Evolutionary conservation across 2,113 vertebrate species (phyloP), one percentile per base, ranked within the genome.

Genomic region (Passer domesticus): DNA sequence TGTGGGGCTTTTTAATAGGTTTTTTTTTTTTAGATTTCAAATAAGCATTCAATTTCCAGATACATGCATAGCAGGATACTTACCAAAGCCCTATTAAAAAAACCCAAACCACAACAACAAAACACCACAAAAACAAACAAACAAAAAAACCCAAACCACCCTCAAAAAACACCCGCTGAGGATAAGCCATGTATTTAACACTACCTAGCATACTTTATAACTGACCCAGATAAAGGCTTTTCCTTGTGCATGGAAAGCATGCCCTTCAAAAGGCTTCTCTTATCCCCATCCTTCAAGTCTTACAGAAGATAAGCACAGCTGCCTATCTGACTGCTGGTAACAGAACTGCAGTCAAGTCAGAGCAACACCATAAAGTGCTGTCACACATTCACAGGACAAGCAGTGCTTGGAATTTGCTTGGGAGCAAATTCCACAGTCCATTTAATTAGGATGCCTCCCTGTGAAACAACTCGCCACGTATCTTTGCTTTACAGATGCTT

Each of bases 171-270:
- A n/a, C 47, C 28, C 52, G 13, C 28, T 62, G 31, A 62, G 39
- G 39, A n/a, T n/a, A 76, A 75, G 21, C 19, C 1, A 1, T 33
- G 1, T 46, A 63, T 39, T 90, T 77, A 87, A 82, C 11, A 43
- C 39, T 33, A 67, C 30, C 31, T 25, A 69, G 15, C 47, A 58
- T n/a, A 22, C 16, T 60, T 70, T 17, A 10, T 50, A 77, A 84
- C 27, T 2, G 4, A 66, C 18, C 13, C 52, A 28, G 33, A 33
- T 35, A n/a, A 67, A 94, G 59, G 35, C 25, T 78, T 56, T 56
- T 84, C 35, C 52, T 78, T 67, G n/a, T 0, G 0, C 5, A 6
- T 7, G 10, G 50, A 92, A 66, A 59, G 12, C 4, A 1, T 41
- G 56, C 27, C 39, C 52, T 89, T 63, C 27, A 37, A 73, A 75